Percentiles rank a stretch among this genome's conserved stretches.
Conservation (phyloP, 2,888 invertebrate genomes). For the Ichneumoninae sp. region DNA sequence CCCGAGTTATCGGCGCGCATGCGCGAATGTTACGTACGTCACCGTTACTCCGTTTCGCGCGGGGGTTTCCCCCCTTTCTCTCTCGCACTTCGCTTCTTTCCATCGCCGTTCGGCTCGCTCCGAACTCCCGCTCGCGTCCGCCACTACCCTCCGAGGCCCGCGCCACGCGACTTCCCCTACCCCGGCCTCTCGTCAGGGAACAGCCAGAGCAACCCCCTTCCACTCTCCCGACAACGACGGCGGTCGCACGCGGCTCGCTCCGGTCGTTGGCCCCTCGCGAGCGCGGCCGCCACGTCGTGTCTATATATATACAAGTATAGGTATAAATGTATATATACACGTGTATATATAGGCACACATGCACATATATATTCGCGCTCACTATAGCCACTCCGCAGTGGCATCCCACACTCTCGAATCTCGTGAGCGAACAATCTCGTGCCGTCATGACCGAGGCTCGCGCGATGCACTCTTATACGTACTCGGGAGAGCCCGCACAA, state of each 20-base stretch:
- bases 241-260: slow-evolving; percentile 81
- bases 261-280: slow-evolving; percentile 82
- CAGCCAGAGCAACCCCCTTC: slow-evolving; percentile 53
- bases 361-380: slow-evolving; percentile 12
- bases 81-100: slow-evolving; percentile 56
- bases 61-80: slow-evolving; percentile 46
- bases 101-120: slow-evolving; percentile 41
- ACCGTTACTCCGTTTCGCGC: slow-evolving; percentile 83
- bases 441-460: slow-evolving; percentile 71
- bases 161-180: slow-evolving; percentile 72
- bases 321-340: slow-evolving; percentile 25
- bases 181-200: slow-evolving; percentile 34
- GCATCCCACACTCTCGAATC: slow-evolving; percentile 75
- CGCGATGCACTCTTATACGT: slow-evolving; percentile 30
- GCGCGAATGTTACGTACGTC: slow-evolving; percentile 80
- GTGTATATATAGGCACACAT: not conserved
- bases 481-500: not conserved
- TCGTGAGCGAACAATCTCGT: slow-evolving; percentile 68
- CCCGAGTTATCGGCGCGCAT: slow-evolving; percentile 62
- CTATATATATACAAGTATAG: slow-evolving; percentile 47
- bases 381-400: slow-evolving; percentile 46
- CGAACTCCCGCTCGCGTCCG: slow-evolving; percentile 43
- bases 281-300: slow-evolving; percentile 63
- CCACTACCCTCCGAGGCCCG: slow-evolving; percentile 62
- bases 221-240: slow-evolving; percentile 57